Evolutionary conservation across 2,888 invertebrate species (phyloP).

Genomic region (Lucinisca nassula): DNA sequence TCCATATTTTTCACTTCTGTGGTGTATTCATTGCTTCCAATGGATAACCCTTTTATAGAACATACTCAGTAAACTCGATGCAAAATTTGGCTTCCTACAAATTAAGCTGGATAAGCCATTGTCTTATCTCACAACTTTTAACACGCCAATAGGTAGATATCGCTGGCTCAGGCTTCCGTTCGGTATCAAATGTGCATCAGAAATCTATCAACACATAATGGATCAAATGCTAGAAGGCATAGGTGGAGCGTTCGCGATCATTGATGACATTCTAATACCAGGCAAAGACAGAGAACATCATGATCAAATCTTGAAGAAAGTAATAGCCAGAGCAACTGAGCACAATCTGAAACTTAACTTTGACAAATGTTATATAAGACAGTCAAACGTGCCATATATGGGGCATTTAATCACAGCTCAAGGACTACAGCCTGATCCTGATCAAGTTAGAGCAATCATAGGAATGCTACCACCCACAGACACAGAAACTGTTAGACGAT

Average conservation of each 20-base stretch:
- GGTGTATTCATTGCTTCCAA: no score
- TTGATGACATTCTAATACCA: conserved; percentile 69
- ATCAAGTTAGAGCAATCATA: conserved; percentile 48
- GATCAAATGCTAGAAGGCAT: conserved; percentile 67
- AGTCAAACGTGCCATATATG: conserved; percentile 44
- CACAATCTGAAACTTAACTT: conserved; percentile 64
- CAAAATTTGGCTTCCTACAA: conserved; percentile 71
- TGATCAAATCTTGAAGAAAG: no score
- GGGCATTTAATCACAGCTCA: conserved; percentile 53
- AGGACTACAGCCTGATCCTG: conserved; percentile 48
- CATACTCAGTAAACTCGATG: no score
- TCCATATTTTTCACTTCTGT: neutral
- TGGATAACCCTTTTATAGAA: no score
- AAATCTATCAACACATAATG: conserved; percentile 71
- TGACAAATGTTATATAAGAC: conserved; percentile 51
- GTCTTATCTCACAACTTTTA: conserved; percentile 72
- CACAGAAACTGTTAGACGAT: conserved; percentile 39
- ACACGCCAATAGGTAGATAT: conserved; percentile 69
- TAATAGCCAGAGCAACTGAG: no score
- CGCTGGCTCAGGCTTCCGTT: conserved; percentile 70
- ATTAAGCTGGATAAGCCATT: conserved; percentile 66
- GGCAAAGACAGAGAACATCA: conserved; percentile 55
- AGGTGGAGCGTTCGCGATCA: conserved; percentile 63
- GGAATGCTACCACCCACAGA: conserved; percentile 62
- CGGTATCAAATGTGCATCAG: conserved; percentile 67